Base-by-base conservation (phyloP, 1,140 invertebrate species). In the Mesaphorura yosii region DNA sequence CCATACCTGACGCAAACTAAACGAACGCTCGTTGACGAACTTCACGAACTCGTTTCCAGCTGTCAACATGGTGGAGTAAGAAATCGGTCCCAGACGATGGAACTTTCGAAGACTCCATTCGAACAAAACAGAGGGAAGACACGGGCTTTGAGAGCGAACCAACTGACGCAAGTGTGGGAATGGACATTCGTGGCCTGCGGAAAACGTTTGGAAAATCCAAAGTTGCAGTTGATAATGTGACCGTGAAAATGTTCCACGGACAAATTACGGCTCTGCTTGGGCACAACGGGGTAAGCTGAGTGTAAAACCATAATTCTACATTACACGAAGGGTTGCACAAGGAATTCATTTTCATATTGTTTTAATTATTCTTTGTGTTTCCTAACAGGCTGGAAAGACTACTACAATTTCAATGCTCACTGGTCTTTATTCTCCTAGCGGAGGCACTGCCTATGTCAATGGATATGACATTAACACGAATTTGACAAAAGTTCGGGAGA, bases 341-440 rank as follows among this genome's bases (percentile, higher is more conserved):
- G 66, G 19, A 67, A 73, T 48, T 64, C 64, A 28, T 68, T 76
- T 1, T 57, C 68, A 19, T 40, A 49, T 29, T 73, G 22, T 17
- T 20, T 15, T 15, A 15, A n/a, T n/a, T n/a, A n/a, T n/a, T 20
- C 19, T 42, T n/a, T 14, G n/a, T 74, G 5, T 87, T 86, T 0
- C 86, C 82, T 63, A 86, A 85, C 66, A 85, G 86, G 85, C 86
- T 51, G 87, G 87, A 4, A 86, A 87, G 69, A 86, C 82, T 1
- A 84, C 83, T 48, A 77, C 80, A 60, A 82, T 90, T 79, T 78
- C 79, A 2, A 87, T 88, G 71, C 70, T 88, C 3, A 88, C 84
- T 58, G 83, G 82, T 74, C 69, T 73, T 51, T 63, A 68, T 4
- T 73, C 75, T 34, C 73, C 79, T 38, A 75, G 75, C 0, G 71